Evolutionary conservation across 1,140 invertebrate genomes (phyloP).

Genomic region (Heliconius hewitsoni): DNA sequence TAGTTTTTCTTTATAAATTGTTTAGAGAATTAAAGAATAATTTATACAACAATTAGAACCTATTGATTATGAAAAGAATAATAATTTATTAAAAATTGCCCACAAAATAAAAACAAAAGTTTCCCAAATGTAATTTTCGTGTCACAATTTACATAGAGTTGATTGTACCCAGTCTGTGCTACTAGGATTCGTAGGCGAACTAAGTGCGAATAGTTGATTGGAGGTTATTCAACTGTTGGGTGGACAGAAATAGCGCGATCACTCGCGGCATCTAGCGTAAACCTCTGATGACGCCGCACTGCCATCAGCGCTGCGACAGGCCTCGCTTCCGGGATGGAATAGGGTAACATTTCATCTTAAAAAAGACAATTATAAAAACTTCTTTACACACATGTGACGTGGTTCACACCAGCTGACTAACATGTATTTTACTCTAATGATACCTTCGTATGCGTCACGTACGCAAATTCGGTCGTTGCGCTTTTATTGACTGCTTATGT

Average conservation of each 20-base stretch:
- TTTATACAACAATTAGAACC: too few species aligned
- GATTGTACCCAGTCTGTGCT: slow-evolving; percentile 44
- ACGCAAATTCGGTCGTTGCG: not conserved
- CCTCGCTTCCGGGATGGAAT: slow-evolving; percentile 49
- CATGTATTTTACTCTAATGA: slow-evolving; percentile 2
- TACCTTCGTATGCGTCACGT: not conserved
- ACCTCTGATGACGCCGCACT: slow-evolving; percentile 54
- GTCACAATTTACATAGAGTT: slow-evolving; percentile 30
- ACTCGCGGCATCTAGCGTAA: slow-evolving; percentile 55
- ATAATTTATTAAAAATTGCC: not conserved
- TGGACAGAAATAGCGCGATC: slow-evolving; percentile 75
- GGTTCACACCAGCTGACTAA: not conserved
- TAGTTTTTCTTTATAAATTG: too few species aligned
- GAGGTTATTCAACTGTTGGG: slow-evolving; percentile 79
- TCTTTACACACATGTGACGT: not conserved
- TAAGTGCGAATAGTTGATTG: slow-evolving; percentile 79
- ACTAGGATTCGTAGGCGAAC: slow-evolving; percentile 60
- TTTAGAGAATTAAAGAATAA: too few species aligned
- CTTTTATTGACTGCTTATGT: slow-evolving; percentile 8
- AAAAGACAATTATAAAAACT: not conserved
- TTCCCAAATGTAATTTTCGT: slow-evolving; percentile 8
- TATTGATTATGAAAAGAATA: too few species aligned
- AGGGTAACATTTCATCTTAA: slow-evolving; percentile 18
- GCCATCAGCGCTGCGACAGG: slow-evolving; percentile 43
- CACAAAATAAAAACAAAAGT: not conserved